Base-by-base conservation (phyloP, 2,113 vertebrate genomes). In the Hypocryptadius cinnamomeus region DNA sequence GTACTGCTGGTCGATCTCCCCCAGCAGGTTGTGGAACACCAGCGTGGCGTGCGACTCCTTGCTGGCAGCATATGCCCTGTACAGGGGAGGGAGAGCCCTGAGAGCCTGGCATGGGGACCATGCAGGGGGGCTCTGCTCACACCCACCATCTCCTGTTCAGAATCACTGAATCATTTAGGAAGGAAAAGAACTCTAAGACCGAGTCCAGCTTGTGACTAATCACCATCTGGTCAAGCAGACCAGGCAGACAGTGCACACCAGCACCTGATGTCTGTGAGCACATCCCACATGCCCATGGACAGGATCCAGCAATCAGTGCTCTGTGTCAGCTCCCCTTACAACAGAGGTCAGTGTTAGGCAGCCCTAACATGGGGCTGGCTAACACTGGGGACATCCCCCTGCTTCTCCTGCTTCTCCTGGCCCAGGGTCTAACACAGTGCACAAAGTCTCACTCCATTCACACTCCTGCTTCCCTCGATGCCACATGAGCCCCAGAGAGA, bases 1-100 rank as follows among this genome's bases (percentile, higher is more conserved):
- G 85, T 99, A 99, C 95, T 99, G 99, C 97, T 99, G 99, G 96
- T 99, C 99, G 4, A 99, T 99, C 97, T 99, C 99, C 15, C 99
- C 99, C 92, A 99, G 95, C 74, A 99, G 98, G 97, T 99, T 99
- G 97, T 99, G 99, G 95, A 99, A 99, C 78, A 99, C 99, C 97
- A 99, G 95, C 0, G 99, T 99, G 78, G 99, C 99, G 1, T 99
- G 99, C 0, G 99, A 99, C 92, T 99, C 99, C 96, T 99, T 99
- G 95, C 99, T 99, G 95, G 99, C 99, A 2, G 99, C 99, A 0
- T 99, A 99, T 0, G 98, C 99, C 99, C 99, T 99, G 86, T 1
- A 6, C 4, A 2, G 66, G 56, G 54, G 68, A 66, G 40, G 37
- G 13, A n/a, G 18, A 47, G 56, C 13, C 24, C 65, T 84, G 70